Percentiles rank a stretch among this genome's conserved stretches.
phyloP scores from a whole-genome alignment of 2,797 vertebrate genomes.

The Scarus forsteni region DNA sequence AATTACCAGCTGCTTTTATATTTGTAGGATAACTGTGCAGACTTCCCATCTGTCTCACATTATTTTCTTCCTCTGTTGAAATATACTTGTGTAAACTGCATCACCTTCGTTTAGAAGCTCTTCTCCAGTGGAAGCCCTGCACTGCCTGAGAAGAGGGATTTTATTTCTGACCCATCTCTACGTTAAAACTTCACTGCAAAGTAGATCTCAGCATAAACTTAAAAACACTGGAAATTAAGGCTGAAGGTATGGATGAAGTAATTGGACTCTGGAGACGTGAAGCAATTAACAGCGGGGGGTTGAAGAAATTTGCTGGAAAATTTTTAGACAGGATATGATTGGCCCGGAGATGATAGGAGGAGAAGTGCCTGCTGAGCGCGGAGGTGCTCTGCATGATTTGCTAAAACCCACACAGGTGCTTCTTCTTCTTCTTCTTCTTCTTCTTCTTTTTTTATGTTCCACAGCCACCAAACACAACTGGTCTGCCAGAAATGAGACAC shows the following conservation, averaged over 20 bases:
- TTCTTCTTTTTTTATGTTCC: conserved; percentile 13
- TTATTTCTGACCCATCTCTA: conserved; percentile 44
- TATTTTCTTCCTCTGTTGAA: neutral
- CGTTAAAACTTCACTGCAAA: conserved; percentile 25
- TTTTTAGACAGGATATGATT: conserved; percentile 52
- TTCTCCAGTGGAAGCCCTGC: conserved; percentile 30
- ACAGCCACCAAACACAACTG: conserved; percentile 22
- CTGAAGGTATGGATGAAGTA: conserved; percentile 55
- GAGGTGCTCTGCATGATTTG: conserved; percentile 33
- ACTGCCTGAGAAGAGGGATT: conserved; percentile 29
- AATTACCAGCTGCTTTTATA: neutral
- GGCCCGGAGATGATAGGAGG: conserved; percentile 37
- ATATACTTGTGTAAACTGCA: conserved; percentile 32
- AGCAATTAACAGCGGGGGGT: conserved; percentile 41
- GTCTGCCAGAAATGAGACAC: conserved; percentile 9
- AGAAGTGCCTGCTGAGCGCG: conserved; percentile 41
- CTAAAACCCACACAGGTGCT: conserved; percentile 35
- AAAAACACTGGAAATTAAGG: conserved; percentile 41
- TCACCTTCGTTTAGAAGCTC: conserved; percentile 23
- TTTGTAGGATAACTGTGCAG: neutral
- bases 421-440: conserved; percentile 16
- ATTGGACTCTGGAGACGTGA: conserved; percentile 60
- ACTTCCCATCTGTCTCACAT: neutral
- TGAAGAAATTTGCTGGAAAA: conserved; percentile 46
- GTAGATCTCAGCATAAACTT: conserved; percentile 30